phyloP scores from a whole-genome alignment of 2,113 vertebrate genomes.

The Kryptolebias marmoratus region DNA sequence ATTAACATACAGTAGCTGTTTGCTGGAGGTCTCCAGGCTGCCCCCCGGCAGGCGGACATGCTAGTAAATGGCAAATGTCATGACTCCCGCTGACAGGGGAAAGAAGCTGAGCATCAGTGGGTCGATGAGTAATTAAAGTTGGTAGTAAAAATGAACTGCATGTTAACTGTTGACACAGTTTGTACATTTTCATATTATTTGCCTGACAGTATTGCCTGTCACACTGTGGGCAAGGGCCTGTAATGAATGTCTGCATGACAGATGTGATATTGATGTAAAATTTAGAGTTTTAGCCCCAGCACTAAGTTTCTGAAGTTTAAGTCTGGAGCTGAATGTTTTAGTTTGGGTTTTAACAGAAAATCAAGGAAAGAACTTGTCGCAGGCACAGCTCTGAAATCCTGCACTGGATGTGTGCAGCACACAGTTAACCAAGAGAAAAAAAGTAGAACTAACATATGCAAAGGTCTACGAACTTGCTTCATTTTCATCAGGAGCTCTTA shows the following conservation, averaged over 20 bases:
- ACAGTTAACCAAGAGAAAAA: constrained; percentile 32
- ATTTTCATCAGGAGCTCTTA: constrained; percentile 75
- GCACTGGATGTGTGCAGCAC: constrained; percentile 21
- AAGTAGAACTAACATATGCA: constrained; percentile 65
- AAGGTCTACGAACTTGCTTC: constrained; percentile 68
- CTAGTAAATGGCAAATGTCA: constrained; percentile 68
- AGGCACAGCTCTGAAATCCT: constrained; percentile 28
- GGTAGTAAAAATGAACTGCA: constrained; percentile 17
- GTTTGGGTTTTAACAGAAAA: constrained; percentile 14
- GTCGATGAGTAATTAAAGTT: constrained; percentile 55
- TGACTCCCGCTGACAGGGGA: constrained; percentile 58
- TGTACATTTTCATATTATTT: constrained; percentile 15
- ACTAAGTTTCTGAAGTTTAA: constrained; percentile 34
- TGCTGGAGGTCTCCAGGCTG: constrained; percentile 43
- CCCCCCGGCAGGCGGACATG: constrained; percentile 45
- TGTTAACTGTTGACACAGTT: constrained; percentile 31
- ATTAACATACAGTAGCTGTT: constrained; percentile 63
- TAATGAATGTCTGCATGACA: constrained; percentile 7
- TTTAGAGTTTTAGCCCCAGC: neutral
- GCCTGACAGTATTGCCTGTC: constrained; percentile 13
- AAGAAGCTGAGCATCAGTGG: constrained; percentile 23
- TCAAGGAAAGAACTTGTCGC: constrained; percentile 15
- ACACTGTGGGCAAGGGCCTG: neutral
- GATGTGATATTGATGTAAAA: constrained; percentile 1
- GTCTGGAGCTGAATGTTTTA: constrained; percentile 30